phyloP scores from a whole-genome alignment of 35 echinoderm and acorn worm species.

The Diadema setosum region DNA sequence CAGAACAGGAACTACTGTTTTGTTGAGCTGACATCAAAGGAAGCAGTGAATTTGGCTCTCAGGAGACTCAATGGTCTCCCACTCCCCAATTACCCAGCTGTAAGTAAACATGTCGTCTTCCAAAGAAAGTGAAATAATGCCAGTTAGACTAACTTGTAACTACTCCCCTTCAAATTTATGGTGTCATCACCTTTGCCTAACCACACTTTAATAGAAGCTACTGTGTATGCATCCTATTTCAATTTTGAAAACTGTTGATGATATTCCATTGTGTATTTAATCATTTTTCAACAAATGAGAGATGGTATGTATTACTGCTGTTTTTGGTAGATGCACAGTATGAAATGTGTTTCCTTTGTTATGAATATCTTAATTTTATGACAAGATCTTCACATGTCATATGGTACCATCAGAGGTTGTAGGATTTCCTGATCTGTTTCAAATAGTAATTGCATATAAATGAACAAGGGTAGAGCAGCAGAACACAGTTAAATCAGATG shows the following conservation, averaged over 20 bases:
- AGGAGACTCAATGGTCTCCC: background rate
- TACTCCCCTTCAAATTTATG: background rate
- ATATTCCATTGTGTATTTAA: background rate
- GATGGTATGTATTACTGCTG: too few relatives aligned
- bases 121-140: background rate
- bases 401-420: background rate
- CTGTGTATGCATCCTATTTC: background rate
- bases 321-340: too few relatives aligned
- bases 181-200: background rate
- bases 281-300: background rate
- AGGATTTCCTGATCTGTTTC: background rate
- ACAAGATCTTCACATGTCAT: too few relatives aligned
- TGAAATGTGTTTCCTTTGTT: too few relatives aligned
- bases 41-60: background rate
- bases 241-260: background rate
- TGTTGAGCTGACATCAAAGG: constrained; percentile 6
- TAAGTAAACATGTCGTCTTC: background rate
- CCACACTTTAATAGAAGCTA: background rate
- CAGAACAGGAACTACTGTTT: constrained; percentile 6
- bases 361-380: too few relatives aligned
- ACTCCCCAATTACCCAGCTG: background rate
- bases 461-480: too few relatives aligned
- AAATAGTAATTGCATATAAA: too few relatives aligned
- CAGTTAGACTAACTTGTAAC: background rate
- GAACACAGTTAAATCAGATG: too few relatives aligned